A percentile compares a stretch with the other conserved stretches of the same genome.
phyloP scores from a whole-genome alignment of 2,113 vertebrate species.

The Ceyx margarethae region DNA sequence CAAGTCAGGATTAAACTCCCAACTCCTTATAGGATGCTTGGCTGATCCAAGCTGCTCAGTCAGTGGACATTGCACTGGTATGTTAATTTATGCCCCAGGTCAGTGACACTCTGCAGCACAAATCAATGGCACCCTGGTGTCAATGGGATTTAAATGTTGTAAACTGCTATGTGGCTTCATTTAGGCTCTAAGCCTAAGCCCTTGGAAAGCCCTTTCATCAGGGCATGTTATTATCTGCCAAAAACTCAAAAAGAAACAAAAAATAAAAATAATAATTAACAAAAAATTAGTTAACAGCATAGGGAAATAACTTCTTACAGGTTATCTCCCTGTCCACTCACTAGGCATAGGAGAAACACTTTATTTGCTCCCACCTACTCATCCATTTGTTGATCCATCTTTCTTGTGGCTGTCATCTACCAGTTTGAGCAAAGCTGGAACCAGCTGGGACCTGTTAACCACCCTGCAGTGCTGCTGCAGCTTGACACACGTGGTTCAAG shows the following conservation, averaged over 20 bases:
- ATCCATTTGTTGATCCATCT: not conserved
- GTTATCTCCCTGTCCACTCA: not conserved
- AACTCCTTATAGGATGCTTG: not conserved
- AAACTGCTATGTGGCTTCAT: not conserved
- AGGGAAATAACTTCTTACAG: not conserved
- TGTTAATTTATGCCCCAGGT: rapidly evolving
- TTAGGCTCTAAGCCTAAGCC: not conserved
- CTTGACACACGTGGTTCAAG: not conserved
- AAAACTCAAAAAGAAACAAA: not conserved
- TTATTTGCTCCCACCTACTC: not conserved
- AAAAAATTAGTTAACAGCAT: not conserved
- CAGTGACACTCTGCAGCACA: not conserved
- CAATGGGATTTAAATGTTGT: not conserved
- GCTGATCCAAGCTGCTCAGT: not conserved
- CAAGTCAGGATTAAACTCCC: not conserved
- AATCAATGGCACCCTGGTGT: not conserved
- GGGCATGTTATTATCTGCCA: not conserved
- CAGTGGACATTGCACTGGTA: too few species aligned
- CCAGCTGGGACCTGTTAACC: not conserved
- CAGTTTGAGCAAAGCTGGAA: not conserved
- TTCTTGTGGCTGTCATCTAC: not conserved
- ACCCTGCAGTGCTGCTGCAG: not conserved
- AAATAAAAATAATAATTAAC: too few species aligned
- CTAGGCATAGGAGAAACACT: not conserved
- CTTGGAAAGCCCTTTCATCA: not conserved